A percentile compares a stretch with the other conserved stretches of the same genome.
These are phyloP conservation scores for Proisotoma minuta DNA, from an alignment of 2,888 invertebrate species.

Conservation along the genomic window DNA sequence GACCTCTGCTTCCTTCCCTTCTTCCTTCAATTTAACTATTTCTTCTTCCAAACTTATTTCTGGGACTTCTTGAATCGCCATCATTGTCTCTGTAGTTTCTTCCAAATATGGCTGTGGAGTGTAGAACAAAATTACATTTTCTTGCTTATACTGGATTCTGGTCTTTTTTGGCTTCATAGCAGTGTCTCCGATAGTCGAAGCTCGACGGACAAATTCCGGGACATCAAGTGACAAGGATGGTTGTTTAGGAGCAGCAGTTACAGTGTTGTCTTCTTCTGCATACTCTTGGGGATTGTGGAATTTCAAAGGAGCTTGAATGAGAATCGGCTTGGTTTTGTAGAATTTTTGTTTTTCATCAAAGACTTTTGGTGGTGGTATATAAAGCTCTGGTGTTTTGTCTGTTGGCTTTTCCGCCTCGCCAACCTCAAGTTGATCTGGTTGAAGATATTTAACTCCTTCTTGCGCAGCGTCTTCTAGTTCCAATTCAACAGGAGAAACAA, in stretches of 20 bases:
- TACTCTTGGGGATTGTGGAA: not conserved
- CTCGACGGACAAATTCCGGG: constrained; percentile 5
- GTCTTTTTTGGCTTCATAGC: not conserved
- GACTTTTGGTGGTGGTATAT: not conserved
- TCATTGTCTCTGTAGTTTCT: not conserved
- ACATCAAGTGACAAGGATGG: not conserved
- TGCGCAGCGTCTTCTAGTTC: not conserved
- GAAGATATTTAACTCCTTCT: not conserved
- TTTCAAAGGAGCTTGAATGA: not conserved
- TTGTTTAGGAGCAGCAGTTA: not conserved
- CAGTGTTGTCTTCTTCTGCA: not conserved
- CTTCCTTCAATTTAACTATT: not conserved
- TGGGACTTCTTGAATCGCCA: not conserved
- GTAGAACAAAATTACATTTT: not conserved
- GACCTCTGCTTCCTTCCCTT: constrained; percentile 2
- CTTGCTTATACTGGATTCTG: constrained; percentile 4
- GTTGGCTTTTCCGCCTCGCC: not conserved
- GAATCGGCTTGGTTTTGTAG: not conserved
- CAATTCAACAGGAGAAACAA: constrained; percentile 1
- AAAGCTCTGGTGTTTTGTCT: not conserved
- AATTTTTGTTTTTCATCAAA: not conserved
- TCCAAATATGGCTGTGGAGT: not conserved
- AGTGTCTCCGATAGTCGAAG: not conserved
- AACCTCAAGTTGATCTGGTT: too few relatives aligned
- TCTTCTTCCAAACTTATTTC: constrained; percentile 6